Conservation (phyloP, 2,888 invertebrate species). For the Tinea pellionella region DNA sequence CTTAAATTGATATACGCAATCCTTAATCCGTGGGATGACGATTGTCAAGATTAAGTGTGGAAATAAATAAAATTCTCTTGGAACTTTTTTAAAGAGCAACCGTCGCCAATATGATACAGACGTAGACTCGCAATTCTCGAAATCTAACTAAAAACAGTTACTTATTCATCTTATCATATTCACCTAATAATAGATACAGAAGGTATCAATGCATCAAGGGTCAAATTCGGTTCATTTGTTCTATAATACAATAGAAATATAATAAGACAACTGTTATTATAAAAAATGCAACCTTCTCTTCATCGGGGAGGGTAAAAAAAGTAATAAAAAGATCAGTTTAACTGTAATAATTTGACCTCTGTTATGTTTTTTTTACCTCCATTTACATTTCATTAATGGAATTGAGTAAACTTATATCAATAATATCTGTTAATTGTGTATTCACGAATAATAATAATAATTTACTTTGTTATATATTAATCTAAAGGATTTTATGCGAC, state of each 20-base stretch:
- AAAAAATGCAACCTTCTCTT: neutral
- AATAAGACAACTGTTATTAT: neutral
- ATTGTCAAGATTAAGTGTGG: neutral
- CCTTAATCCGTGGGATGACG: conserved; percentile 4
- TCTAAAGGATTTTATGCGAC: too few relatives aligned
- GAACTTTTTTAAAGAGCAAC: neutral
- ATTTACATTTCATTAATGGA: too few relatives aligned
- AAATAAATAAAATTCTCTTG: neutral
- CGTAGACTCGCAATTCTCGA: too few relatives aligned
- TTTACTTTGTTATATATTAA: too few relatives aligned
- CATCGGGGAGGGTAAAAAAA: neutral
- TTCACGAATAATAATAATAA: too few relatives aligned
- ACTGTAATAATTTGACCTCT: neutral
- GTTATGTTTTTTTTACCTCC: too few relatives aligned
- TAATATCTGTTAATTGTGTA: too few relatives aligned
- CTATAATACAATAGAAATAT: neutral
- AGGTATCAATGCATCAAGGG: neutral
- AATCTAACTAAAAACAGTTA: too few relatives aligned
- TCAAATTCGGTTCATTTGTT: neutral
- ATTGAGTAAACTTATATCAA: too few relatives aligned
- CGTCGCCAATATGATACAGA: too few relatives aligned
- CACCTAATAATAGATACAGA: neutral
- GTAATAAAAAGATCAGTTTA: neutral
- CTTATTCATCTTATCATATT: neutral
- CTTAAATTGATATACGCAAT: conserved; percentile 9